Base-by-base conservation (phyloP, 2,113 vertebrate species). In the Seriola aureovittata region DNA sequence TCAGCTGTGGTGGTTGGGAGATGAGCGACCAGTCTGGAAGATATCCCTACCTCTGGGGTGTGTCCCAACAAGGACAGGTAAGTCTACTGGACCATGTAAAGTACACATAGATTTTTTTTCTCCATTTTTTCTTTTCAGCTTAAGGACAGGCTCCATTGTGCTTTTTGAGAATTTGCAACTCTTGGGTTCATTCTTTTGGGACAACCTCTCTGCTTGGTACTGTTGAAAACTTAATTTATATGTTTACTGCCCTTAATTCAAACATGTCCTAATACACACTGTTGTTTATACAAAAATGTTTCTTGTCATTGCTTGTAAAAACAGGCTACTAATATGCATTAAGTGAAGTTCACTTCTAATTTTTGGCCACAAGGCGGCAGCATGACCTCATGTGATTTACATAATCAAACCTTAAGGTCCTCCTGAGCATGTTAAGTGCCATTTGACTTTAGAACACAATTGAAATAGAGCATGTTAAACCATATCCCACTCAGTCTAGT, bases 11-110 rank as follows among this genome's bases (percentile, higher is more conserved):
- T 1, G 97, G 98, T 0, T 98, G 97, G 97, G 97, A 98, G 65
- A 93, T 99, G 94, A 97, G 95, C 0, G 97, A 97, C 1, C 96
- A 97, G 82, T 97, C 97, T 0, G 92, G 95, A 21, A 96, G 96
- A 55, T 96, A 93, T 65, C 94, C 98, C 0, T 98, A 97, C 0
- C 96, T 99, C 29, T 99, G 98, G 98, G 96, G 95, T 0, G 97
- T 99, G 68, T 96, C 98, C 69, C 94, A 99, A 60, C 98, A 99
- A 92, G 98, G 98, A 76, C 97, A 96, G 97, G 98, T 99, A 90
- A 82, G 90, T 81, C 19, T 8, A 4, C n/a, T 46, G 23, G 6
- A 58, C 3, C 14, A 44, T 46, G 40, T 25, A 6, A 40, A 12
- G 4, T 7, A 42, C 38, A 65, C 16, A 7, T 21, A 21, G 5